Evolutionary conservation across 2,113 vertebrate species (phyloP), one percentile per base, ranked within the genome.

Genomic region (Agapornis roseicollis): DNA sequence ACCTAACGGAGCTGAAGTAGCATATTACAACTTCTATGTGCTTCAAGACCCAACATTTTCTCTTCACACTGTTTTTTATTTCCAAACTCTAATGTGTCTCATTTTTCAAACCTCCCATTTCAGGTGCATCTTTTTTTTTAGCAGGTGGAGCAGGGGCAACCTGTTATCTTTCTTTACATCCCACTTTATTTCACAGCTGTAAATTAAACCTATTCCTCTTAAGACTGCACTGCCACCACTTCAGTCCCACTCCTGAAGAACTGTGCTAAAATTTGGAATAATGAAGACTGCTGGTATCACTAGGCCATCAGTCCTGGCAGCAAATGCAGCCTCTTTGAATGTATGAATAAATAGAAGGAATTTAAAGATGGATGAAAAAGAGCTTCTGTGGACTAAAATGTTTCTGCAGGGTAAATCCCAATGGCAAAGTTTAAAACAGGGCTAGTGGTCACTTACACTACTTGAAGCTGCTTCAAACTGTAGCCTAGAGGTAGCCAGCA

Each of bases 231-330:
- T 85, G 64, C 61, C 76, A 94, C 68, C 49, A 66, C 71, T 91
- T 91, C 53, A 93, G 60, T 33, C 66, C 41, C 64, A 78, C 39
- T 85, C 85, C 39, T 65, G 22, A 93, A 93, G 63, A 88, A 74
- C 85, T 86, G n/a, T 78, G 72, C 72, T 92, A 84, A 86, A 88
- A 91, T 79, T 78, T 69, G 61, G 80, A 91, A 71, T 77, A 77
- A 82, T 76, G 83, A 70, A 88, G 69, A 55, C 72, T 61, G 46
- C 90, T 70, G 39, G 60, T 60, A 84, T 60, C 90, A 71, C 77
- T 68, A 80, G 74, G 69, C 88, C 80, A 89, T 85, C 76, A 92
- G 55, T 84, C 61, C 64, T 31, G 25, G 46, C 70, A 86, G 92
- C 28, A 83, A 78, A 55, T 18, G 44, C 47, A 80, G 50, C 55